These are phyloP conservation scores for Labrus mixtus DNA, from an alignment of 2,113 vertebrate genomes.

Conservation along the genomic window DNA sequence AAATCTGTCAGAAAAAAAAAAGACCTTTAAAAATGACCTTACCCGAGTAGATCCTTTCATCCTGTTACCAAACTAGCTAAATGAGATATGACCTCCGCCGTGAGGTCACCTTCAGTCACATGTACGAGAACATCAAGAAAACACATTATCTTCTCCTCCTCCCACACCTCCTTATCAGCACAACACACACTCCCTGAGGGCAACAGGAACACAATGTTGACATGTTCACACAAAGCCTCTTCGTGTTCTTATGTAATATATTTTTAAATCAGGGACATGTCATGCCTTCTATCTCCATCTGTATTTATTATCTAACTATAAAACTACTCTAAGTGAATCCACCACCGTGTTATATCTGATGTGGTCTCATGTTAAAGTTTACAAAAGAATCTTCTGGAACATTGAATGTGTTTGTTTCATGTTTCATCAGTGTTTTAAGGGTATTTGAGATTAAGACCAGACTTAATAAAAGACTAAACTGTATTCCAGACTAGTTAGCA, in stretches of 20 bases:
- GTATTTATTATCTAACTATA: neutral
- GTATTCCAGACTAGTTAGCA: too few relatives aligned
- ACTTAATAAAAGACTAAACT: too few relatives aligned
- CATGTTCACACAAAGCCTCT: neutral
- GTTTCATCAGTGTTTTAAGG: too few relatives aligned
- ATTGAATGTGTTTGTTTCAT: too few relatives aligned
- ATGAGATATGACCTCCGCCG: conserved; percentile 64
- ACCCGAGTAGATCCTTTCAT: conserved; percentile 53
- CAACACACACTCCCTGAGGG: neutral
- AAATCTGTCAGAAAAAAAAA: neutral
- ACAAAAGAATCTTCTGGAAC: too few relatives aligned
- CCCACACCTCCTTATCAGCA: neutral
- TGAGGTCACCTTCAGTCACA: conserved; percentile 49
- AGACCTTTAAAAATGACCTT: too few relatives aligned
- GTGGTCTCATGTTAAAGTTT: neutral
- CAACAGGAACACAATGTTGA: conserved; percentile 11
- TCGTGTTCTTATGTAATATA: neutral
- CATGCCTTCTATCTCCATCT: too few relatives aligned
- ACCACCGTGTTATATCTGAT: neutral
- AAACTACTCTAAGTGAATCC: neutral
- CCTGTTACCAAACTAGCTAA: conserved; percentile 44
- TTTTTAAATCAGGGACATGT: too few relatives aligned
- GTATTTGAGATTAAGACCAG: too few relatives aligned
- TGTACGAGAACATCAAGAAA: conserved; percentile 55
- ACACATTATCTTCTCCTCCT: conserved; percentile 7